phyloP scores from a whole-genome alignment of 1,140 invertebrate species.

The Cydia strobilella region DNA sequence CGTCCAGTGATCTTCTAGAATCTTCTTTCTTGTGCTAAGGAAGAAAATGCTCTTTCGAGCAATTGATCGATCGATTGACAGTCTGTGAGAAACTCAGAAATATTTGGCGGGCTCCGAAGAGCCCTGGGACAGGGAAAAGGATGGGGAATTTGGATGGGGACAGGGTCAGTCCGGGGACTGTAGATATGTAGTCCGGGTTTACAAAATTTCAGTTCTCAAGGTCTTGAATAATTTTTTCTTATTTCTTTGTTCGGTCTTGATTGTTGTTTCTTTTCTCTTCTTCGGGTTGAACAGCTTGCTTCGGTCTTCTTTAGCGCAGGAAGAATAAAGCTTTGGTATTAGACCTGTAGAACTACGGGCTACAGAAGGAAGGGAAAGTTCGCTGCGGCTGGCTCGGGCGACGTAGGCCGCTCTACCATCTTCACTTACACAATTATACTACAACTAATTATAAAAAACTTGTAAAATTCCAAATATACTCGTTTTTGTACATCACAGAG shows the following conservation, averaged over 20 bases:
- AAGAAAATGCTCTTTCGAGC: slow-evolving; percentile 43
- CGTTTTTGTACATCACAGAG: slow-evolving; percentile 77
- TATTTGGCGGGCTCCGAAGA: slow-evolving; percentile 70
- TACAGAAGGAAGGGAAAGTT: slow-evolving; percentile 41
- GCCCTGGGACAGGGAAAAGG: slow-evolving; percentile 60
- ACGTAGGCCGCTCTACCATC: slow-evolving; percentile 54
- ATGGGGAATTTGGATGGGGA: background rate
- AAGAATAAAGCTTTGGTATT: slow-evolving; percentile 48
- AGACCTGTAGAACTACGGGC: background rate
- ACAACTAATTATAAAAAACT: slow-evolving; percentile 80
- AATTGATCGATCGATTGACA: slow-evolving; percentile 40
- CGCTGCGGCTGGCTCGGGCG: slow-evolving; percentile 60
- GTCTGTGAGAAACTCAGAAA: slow-evolving; percentile 54
- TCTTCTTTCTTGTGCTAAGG: slow-evolving; percentile 26
- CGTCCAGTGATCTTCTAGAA: background rate
- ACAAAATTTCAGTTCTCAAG: slow-evolving; percentile 3
- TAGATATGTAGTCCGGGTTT: background rate
- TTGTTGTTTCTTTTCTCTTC: background rate
- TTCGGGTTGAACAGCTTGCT: background rate
- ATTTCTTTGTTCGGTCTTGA: slow-evolving; percentile 2
- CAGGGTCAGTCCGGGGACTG: slow-evolving; percentile 4
- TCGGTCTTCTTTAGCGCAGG: slow-evolving; percentile 50
- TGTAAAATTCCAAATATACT: slow-evolving; percentile 78
- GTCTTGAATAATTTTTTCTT: background rate
- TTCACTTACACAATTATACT: slow-evolving; percentile 77